These are phyloP conservation scores for Akabosia matsudoensis DNA, from an alignment of 1,140 invertebrate species.

Conservation along the genomic window DNA sequence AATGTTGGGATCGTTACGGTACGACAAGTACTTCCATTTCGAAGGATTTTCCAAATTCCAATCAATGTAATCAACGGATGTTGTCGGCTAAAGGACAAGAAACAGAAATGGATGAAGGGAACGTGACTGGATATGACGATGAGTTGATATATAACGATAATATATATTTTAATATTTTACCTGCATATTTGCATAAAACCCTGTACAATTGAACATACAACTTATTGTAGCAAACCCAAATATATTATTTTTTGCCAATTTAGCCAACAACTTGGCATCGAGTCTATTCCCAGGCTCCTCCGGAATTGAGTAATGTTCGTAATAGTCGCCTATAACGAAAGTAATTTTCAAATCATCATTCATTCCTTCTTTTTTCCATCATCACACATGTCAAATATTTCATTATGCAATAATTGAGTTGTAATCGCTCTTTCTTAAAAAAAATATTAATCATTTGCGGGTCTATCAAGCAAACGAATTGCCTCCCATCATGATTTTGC, in stretches of 20 bases:
- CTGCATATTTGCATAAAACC: slow-evolving; percentile 55
- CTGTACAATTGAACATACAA: slow-evolving; percentile 54
- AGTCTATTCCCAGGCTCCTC: slow-evolving; percentile 50
- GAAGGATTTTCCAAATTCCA: slow-evolving; percentile 52
- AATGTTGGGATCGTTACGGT: neutral
- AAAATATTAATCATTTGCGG: neutral
- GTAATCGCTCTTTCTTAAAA: too few species aligned
- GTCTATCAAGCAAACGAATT: neutral
- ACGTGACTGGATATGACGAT: too few species aligned
- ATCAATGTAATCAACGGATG: slow-evolving; percentile 50
- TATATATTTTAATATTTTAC: too few species aligned
- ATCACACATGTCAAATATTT: neutral
- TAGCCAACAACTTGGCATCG: slow-evolving; percentile 30
- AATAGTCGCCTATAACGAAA: neutral
- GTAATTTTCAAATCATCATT: neutral
- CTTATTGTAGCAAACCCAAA: slow-evolving; percentile 54
- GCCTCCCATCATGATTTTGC: too few species aligned
- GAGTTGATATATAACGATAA: too few species aligned
- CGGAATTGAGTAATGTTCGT: slow-evolving; percentile 42
- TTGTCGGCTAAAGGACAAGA: slow-evolving; percentile 49
- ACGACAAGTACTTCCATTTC: slow-evolving; percentile 54
- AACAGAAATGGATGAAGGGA: too few species aligned
- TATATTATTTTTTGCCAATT: slow-evolving; percentile 28
- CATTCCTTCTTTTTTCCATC: neutral
- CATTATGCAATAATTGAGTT: too few species aligned